Evolutionary conservation across 2,113 vertebrate genomes (phyloP).

Genomic region (Paracanthobrama guichenoti): DNA sequence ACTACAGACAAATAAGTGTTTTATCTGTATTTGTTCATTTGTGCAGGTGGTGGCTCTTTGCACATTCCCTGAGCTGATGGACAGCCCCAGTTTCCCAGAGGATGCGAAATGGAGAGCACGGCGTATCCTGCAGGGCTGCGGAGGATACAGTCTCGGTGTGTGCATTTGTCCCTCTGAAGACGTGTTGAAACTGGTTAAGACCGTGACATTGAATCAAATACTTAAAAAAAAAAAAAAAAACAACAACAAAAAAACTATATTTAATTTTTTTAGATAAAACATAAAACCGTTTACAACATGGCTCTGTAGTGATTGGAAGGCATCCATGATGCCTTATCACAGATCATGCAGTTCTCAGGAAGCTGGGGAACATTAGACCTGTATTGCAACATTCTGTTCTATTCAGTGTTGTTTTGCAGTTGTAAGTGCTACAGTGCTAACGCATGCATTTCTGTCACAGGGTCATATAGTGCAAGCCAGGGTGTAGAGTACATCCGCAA

Average conservation of each 20-base stretch:
- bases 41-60: slow-evolving; percentile 89
- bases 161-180: neutral
- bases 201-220: neutral
- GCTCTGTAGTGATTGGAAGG: neutral
- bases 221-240: no score
- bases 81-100: slow-evolving; percentile 84
- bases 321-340: neutral
- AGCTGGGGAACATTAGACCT: slow-evolving; percentile 3
- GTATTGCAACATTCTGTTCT: neutral
- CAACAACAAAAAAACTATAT: no score
- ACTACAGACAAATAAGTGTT: neutral
- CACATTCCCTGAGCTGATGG: slow-evolving; percentile 85
- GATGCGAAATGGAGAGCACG: slow-evolving; percentile 84
- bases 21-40: slow-evolving; percentile 55
- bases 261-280: no score
- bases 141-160: slow-evolving; percentile 83
- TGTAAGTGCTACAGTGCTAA: slow-evolving; percentile 16
- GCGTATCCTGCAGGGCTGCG: slow-evolving; percentile 84
- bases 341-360: slow-evolving; percentile 11
- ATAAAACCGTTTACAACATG: neutral
- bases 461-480: slow-evolving; percentile 83
- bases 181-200: neutral
- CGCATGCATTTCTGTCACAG: slow-evolving; percentile 59
- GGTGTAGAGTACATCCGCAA: slow-evolving; percentile 84
- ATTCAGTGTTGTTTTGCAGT: slow-evolving; percentile 21